Evolutionary conservation across 2,888 invertebrate genomes (phyloP), one percentile per base, ranked within the genome.

Genomic region (Rotaria socialis): DNA sequence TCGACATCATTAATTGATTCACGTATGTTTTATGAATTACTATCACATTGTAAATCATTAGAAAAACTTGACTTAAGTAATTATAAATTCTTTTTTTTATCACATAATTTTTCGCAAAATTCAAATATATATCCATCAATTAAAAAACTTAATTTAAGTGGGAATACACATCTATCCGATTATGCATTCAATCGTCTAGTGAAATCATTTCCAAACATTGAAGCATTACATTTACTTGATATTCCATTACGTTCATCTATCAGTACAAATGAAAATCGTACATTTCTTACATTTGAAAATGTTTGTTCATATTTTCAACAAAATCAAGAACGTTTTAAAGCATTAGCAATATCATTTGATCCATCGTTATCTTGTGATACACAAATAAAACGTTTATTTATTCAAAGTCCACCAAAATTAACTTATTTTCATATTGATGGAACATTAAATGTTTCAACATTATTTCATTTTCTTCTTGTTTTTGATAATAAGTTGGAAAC

Each of bases 401-500:
- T 11, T 19, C 22, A 2, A 43, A 80, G 24, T 47, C 47, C 43
- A 80, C 1, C 43, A 5, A 47, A 43, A 22, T 80, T 80, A 80
- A 80, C 43, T 10, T 80, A 80, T 80, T 80, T 80, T 47, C 47
- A 80, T 47, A 43, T 80, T n/a, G 80, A 80, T 80, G 80, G 43
- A n/a, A 47, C 47, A 7, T 47, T 80, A n/a, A 24, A 47, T 41
- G 47, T 80, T n/a, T 47, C 43, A 47, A 47, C 80, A 47, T 47
- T 80, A 47, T 2, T n/a, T n/a, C 43, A 80, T 43, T 5, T 80
- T 80, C 47, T 80, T 47, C 14, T 80, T 80, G n/a, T 47, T 80
- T n/a, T 80, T n/a, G 47, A 47, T 47, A 47, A 80, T 80, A 5
- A n/a, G 7, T 47, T 80, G 24, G 11, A 80, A 80, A 47, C n/a